Evolutionary conservation across 2,888 invertebrate species (phyloP), one percentile per base, ranked within the genome.

Genomic region (Caenorhabditis doughertyi): DNA sequence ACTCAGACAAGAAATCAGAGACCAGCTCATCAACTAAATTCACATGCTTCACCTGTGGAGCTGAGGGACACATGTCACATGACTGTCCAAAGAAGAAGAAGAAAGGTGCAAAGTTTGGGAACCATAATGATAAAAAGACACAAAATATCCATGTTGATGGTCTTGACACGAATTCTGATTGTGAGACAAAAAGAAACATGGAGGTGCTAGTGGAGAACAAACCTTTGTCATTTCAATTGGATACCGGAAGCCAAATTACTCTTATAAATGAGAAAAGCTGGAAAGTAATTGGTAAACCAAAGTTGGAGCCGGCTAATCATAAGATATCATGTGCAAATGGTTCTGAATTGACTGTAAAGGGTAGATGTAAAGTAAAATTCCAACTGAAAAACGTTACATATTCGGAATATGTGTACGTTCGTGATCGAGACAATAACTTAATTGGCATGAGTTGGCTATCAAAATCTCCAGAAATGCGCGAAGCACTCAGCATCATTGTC

Each of bases 391-490:
- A 42, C 13, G 18, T 9, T 25, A 3, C 3, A 2, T 29, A 29
- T 42, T 5, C 16, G 8, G 68, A 39, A 0, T 27, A 23, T 13
- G 39, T 25, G 27, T 62, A 47, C 39, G 44, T 67, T 18, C 21
- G n/a, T 3, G 42, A 55, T 11, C 23, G 18, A 0, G 35, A 23
- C 1, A 35, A 2, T 4, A 56, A 51, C 18, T 13, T 77, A 23
- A 11, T 67, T 16, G 77, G 77, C 8, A 47, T 77, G 47, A 29
- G 23, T 21, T 68, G 67, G 77, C 8, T 65, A 1, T 49, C 56
- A 3, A 1, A 51, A 8, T 51, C 51, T 3, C 51, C 51, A 18
- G 51, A 21, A 23, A 51, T 51, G 23, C 5, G 23, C 7, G 51
- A 18, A 9, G 51, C 2, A 7, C 51, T 51, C 16, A 16, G 16